Evolutionary conservation across 2,113 vertebrate genomes (phyloP).

Genomic region (Semnornis frantzii): DNA sequence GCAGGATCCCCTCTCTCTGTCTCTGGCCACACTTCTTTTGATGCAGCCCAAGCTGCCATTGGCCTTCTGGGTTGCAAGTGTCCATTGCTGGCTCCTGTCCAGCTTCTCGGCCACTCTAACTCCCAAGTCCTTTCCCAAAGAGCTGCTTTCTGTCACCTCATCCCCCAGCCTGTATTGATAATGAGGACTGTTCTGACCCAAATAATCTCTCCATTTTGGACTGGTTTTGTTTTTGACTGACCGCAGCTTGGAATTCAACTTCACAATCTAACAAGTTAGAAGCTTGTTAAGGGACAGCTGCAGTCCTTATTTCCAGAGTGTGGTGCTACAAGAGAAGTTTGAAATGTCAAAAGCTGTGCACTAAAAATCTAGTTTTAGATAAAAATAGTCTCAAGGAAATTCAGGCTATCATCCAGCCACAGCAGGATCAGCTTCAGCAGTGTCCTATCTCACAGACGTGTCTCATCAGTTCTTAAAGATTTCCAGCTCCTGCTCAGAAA

Average conservation of each 20-base stretch:
- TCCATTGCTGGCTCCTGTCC: too few relatives aligned
- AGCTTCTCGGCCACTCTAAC: too few relatives aligned
- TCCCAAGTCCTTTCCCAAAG: too few relatives aligned
- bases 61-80: too few relatives aligned
- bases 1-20: too few relatives aligned
- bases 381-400: background rate
- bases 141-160: too few relatives aligned
- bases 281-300: background rate
- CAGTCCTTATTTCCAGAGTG: background rate
- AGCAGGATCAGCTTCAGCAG: background rate
- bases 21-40: too few relatives aligned
- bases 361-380: background rate
- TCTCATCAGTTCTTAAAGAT: background rate
- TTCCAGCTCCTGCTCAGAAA: slow-evolving; percentile 9
- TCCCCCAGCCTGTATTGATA: too few relatives aligned
- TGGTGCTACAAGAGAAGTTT: background rate
- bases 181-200: too few relatives aligned
- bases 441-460: background rate
- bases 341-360: background rate
- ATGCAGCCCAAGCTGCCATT: too few relatives aligned
- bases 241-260: background rate
- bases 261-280: background rate
- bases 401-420: background rate
- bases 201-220: background rate
- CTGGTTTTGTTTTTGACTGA: background rate